Evolutionary conservation across 2,113 vertebrate genomes (phyloP), one percentile per base, ranked within the genome.

Genomic region (Salvator merianae): DNA sequence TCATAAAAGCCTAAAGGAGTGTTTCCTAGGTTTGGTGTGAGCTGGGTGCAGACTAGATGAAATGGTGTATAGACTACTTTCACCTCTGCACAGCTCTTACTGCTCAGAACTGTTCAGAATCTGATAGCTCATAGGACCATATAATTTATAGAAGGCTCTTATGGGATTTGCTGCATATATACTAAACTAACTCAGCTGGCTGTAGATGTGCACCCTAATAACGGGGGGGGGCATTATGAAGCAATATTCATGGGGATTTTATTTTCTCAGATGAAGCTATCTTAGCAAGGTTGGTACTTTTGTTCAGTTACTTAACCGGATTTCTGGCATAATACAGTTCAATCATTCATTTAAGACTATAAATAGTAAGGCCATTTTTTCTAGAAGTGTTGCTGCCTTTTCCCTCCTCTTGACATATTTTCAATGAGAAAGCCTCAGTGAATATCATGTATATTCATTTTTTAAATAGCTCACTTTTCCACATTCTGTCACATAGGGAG

Each of bases 211-310:
- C 14, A 13, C 53, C 53, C 16, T 16, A 55, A 16, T 12, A 55
- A 55, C 6, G 53, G 3, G 53, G 53, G 16, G 10, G 53, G 55
- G 16, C 14, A 59, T 59, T 59, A 59, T 59, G 16, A 59, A 59
- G 14, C 55, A 4, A 18, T 59, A 65, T 65, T 90, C 85, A 16
- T 50, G 82, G 77, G 85, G 85, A 87, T 88, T 84, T 87, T 38
- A 86, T 79, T 86, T 91, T 66, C 66, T 87, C 83, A 90, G 85
- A 70, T 55, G 0, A 81, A 91, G 88, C 93, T 88, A 86, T 91
- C 53, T 90, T 91, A 92, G 93, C 80, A 90, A 88, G 90, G 93
- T 90, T 91, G 91, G 91, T 82, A 87, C 89, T 92, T 92, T 92
- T 93, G 91, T 91, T 89, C 87, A 82, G 85, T 84, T 88, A 88